Evolutionary conservation across 2,888 invertebrate species (phyloP).

Genomic region (Gastracanthus pulcherrimus): DNA sequence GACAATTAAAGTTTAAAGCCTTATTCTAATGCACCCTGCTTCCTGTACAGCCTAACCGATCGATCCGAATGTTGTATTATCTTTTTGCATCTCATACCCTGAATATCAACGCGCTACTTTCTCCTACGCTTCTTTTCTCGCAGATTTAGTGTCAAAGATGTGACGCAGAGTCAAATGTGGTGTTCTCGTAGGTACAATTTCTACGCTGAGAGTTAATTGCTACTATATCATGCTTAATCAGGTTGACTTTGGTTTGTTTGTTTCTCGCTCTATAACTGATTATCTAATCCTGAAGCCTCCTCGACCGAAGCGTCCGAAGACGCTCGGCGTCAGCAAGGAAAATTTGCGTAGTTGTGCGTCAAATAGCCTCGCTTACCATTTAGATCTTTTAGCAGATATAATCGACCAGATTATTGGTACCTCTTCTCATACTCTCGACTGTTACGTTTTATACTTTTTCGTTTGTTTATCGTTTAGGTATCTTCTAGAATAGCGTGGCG

Average conservation of each 20-base stretch:
- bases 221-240: conserved; percentile 17
- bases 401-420: conserved; percentile 37
- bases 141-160: background rate
- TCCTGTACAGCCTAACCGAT: background rate
- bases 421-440: conserved; percentile 47
- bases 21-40: conserved; percentile 21
- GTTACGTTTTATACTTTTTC: conserved; percentile 24
- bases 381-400: conserved; percentile 42
- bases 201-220: background rate
- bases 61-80: background rate
- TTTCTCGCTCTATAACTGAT: conserved; percentile 5
- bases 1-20: background rate
- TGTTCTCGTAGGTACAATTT: conserved; percentile 19
- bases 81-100: conserved; percentile 17
- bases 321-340: conserved; percentile 30
- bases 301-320: conserved; percentile 48
- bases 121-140: conserved; percentile 1
- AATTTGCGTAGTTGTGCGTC: conserved; percentile 27
- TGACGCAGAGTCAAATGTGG: conserved; percentile 28
- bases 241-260: conserved; percentile 14
- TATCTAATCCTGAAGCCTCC: conserved; percentile 34
- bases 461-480: conserved; percentile 38
- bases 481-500: conserved; percentile 53
- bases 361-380: conserved; percentile 52
- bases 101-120: conserved; percentile 8